Base-by-base conservation (phyloP, 2,113 vertebrate genomes). In the Loxodonta africana region DNA sequence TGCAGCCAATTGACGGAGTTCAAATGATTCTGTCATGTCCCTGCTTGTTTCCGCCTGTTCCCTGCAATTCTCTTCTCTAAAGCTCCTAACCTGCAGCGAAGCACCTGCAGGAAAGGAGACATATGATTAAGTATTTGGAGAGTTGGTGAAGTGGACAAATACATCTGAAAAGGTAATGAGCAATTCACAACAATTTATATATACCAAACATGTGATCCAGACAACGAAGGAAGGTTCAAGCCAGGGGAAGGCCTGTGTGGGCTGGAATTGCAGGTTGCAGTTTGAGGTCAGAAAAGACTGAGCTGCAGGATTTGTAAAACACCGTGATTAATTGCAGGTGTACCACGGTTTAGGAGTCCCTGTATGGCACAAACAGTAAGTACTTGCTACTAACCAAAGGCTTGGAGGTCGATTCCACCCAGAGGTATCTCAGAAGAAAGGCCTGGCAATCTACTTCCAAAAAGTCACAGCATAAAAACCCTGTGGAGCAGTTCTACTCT, bases 281-380 rank as follows among this genome's bases (percentile, higher is more conserved):
- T 2, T 4, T 10, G 6, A 14, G 20, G 44, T 2, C 23, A 26
- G 10, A 17, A 26, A 25, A 8, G 30, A 11, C 8, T 9, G 0
- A 10, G 46, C 41, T 8, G 8, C 41, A 26, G 1, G 17, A 0
- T 20, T 11, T 21, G 30, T 41, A 62, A 2, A 30, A 8, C 14
- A 6, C 5, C n/a, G 62, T 33, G 4, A 26, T 57, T 51, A 2
- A 26, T 2, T 41, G 18, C 2, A 48, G 3, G 57, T 12, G 5
- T 4, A 14, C 15, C 15, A n/a, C 0, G 5, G 8, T 23, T 51
- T 48, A 48, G 5, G 48, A 48, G 48, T 48, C 48, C 48, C 48
- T 48, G 48, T 1, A 10, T 48, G 48, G 4, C 48, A 10, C 48
- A 48, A 48, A 48, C 48, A 7, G 48, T 48, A 48, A 48, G 48